Evolutionary conservation across 2,113 vertebrate species (phyloP).

Genomic region (Tenrec ecaudatus): DNA sequence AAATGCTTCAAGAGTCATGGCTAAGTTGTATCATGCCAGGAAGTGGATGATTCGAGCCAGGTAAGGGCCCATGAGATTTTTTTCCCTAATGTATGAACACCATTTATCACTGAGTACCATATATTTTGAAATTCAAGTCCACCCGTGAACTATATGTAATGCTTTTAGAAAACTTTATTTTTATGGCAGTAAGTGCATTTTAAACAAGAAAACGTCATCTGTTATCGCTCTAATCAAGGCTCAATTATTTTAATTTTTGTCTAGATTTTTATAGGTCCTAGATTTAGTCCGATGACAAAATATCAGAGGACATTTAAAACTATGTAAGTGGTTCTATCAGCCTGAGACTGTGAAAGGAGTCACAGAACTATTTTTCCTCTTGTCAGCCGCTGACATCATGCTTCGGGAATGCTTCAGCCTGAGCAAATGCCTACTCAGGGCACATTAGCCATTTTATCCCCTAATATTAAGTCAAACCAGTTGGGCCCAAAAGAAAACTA

Average conservation of each 20-base stretch:
- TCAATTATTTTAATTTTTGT: slow-evolving; percentile 39
- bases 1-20: slow-evolving; percentile 36
- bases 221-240: slow-evolving; percentile 44
- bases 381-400: slow-evolving; percentile 62
- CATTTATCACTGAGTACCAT: not conserved
- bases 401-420: slow-evolving; percentile 72
- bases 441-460: slow-evolving; percentile 26
- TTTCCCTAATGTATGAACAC: not conserved
- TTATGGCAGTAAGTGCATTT: not conserved
- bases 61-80: not conserved
- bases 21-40: not conserved
- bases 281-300: slow-evolving; percentile 66
- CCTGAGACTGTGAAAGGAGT: slow-evolving; percentile 65
- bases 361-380: slow-evolving; percentile 67
- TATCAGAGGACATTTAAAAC: slow-evolving; percentile 54
- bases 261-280: not conserved
- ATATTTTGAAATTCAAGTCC: slow-evolving; percentile 25
- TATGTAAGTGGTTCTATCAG: slow-evolving; percentile 63
- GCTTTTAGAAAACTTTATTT: slow-evolving; percentile 56
- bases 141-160: slow-evolving; percentile 28
- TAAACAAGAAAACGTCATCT: slow-evolving; percentile 45
- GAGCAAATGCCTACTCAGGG: slow-evolving; percentile 65
- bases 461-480: slow-evolving; percentile 27
- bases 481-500: not conserved
- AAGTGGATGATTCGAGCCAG: not conserved